Conservation (phyloP, 2,888 invertebrate species). For the Eudemis profundana region DNA sequence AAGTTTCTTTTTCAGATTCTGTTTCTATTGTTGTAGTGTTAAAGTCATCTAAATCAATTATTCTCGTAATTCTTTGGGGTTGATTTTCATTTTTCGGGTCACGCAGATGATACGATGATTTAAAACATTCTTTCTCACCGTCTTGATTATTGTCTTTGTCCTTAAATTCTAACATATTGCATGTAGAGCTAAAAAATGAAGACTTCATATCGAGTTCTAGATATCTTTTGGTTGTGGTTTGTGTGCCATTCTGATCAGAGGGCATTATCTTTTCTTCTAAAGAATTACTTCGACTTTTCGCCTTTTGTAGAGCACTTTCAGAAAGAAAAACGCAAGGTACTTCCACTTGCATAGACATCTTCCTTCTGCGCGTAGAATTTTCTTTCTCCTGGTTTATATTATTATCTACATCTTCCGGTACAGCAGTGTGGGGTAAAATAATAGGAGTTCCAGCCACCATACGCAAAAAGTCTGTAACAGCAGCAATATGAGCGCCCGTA, state of each 20-base stretch:
- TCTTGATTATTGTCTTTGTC: constrained; percentile 56
- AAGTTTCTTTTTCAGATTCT: constrained; percentile 69
- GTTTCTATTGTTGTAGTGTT: constrained; percentile 60
- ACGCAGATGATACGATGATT: constrained; percentile 49
- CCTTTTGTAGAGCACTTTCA: constrained; percentile 79
- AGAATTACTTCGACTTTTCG: constrained; percentile 77
- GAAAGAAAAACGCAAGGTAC: constrained; percentile 83
- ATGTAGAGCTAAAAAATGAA: constrained; percentile 63
- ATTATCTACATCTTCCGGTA: constrained; percentile 75
- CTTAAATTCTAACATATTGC: constrained; percentile 64
- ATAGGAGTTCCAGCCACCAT: constrained; percentile 87
- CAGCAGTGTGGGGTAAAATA: constrained; percentile 81
- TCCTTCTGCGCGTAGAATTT: constrained; percentile 73
- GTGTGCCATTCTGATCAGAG: constrained; percentile 69
- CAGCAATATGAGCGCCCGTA: constrained; percentile 88
- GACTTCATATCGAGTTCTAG: constrained; percentile 69
- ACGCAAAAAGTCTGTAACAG: constrained; percentile 87
- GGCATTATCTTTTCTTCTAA: constrained; percentile 75
- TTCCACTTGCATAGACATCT: constrained; percentile 84
- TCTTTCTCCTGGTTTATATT: constrained; percentile 78
- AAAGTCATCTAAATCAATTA: constrained; percentile 77
- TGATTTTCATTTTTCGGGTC: constrained; percentile 61
- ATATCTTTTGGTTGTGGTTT: constrained; percentile 65
- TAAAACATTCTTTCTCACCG: constrained; percentile 61
- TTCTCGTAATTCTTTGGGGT: constrained; percentile 78